Evolutionary conservation across 2,797 vertebrate genomes (phyloP).

Genomic region (Caiman crocodilus): DNA sequence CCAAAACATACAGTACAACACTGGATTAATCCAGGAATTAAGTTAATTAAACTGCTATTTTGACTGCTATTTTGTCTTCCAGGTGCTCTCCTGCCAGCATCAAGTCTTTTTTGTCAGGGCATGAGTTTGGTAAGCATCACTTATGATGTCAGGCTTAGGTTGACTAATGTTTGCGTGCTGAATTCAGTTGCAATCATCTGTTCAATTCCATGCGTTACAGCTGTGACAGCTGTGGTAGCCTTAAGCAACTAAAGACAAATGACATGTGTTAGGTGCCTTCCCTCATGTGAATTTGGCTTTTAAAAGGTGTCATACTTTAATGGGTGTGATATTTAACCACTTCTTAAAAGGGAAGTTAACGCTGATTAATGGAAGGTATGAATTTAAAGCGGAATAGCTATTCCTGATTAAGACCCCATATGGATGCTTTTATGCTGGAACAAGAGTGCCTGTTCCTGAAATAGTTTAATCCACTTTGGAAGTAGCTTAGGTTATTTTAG

Average conservation of each 20-base stretch:
- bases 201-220: conserved; percentile 18
- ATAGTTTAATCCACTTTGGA: not conserved
- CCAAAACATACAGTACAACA: no score
- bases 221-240: not conserved
- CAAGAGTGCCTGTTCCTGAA: not conserved
- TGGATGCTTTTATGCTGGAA: not conserved
- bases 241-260: not conserved
- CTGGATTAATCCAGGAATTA: no score
- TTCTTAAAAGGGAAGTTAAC: not conserved
- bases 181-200: conserved; percentile 25
- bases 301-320: not conserved
- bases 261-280: rapidly evolving
- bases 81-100: conserved; percentile 59
- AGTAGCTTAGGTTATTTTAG: not conserved
- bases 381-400: not conserved
- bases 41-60: conserved; percentile 70
- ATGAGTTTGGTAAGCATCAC: conserved; percentile 33
- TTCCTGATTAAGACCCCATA: not conserved
- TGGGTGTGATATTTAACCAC: not conserved
- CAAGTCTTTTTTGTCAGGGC: conserved; percentile 19
- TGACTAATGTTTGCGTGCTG: conserved; percentile 33
- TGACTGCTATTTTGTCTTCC: conserved; percentile 66
- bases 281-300: not conserved
- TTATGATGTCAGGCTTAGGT: conserved; percentile 27
- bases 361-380: not conserved